Conservation (phyloP, 2,113 vertebrate species). For the Halcyon malimbica region DNA sequence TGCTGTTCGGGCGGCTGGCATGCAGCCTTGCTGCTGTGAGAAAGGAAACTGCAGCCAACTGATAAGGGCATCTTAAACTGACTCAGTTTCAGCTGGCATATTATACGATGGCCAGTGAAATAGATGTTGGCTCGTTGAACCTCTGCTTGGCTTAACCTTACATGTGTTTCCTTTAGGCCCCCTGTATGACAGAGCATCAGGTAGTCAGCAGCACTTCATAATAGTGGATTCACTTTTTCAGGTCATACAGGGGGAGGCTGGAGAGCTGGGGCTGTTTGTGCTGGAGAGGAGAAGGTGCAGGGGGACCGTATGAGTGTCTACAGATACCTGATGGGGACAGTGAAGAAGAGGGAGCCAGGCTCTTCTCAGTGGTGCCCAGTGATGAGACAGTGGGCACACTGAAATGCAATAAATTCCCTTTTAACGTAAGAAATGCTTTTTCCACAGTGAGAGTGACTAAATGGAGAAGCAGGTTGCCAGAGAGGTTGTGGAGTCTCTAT, state of each 20-base stretch:
- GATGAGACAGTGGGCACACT: fast-evolving
- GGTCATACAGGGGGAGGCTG: background rate
- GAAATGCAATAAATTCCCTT: background rate
- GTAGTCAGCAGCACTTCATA: background rate
- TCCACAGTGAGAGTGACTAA: background rate
- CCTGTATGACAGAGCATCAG: background rate
- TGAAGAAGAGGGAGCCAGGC: background rate
- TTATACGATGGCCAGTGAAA: background rate
- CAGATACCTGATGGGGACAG: background rate
- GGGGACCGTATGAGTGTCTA: background rate
- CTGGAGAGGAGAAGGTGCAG: background rate
- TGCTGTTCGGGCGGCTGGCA: constrained; percentile 48
- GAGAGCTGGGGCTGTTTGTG: background rate
- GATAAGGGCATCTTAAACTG: constrained; percentile 52
- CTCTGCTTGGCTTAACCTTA: background rate
- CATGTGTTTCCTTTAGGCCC: background rate
- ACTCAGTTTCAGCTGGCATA: constrained; percentile 14
- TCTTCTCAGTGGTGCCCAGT: background rate
- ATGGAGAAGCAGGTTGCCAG: background rate
- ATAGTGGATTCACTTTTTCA: background rate
- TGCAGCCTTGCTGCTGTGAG: constrained; percentile 27
- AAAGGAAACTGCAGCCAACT: constrained; percentile 41
- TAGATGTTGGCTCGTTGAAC: background rate
- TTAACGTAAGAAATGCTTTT: fast-evolving
- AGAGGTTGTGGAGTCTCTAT: background rate